Conservation (phyloP, 2,113 vertebrate species). For the Tragelaphus imberbis region DNA sequence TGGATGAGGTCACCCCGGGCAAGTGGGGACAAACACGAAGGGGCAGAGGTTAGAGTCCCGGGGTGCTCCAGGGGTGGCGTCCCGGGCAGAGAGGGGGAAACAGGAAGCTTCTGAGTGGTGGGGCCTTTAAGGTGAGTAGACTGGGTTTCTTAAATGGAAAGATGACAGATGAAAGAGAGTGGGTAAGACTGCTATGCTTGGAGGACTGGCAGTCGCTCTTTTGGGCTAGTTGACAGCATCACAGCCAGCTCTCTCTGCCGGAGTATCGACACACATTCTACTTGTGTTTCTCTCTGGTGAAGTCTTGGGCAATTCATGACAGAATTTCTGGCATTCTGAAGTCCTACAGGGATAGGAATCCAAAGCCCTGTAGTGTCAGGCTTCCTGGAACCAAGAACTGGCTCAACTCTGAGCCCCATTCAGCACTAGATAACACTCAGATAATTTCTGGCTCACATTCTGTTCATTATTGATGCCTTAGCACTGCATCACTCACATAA, state of each 20-base stretch:
- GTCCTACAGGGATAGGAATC: neutral
- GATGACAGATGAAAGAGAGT: neutral
- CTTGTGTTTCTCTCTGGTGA: neutral
- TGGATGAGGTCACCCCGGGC: neutral
- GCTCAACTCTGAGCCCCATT: neutral
- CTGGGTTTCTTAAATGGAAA: neutral
- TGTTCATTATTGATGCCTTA: slow-evolving; percentile 1
- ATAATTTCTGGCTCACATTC: neutral
- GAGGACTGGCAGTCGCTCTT: neutral
- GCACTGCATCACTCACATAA: neutral
- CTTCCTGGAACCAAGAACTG: neutral
- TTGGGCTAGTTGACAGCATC: neutral
- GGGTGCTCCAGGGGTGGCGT: neutral
- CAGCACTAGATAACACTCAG: neutral
- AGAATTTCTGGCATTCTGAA: neutral
- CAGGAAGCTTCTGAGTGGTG: neutral
- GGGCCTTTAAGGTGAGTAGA: neutral
- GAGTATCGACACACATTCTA: neutral
- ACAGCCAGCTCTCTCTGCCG: neutral
- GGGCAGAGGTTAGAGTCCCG: neutral
- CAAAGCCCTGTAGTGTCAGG: neutral
- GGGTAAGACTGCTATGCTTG: too few species aligned
- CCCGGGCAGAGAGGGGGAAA: neutral
- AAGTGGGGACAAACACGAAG: neutral
- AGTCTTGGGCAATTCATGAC: neutral